A percentile compares a stretch with the other conserved stretches of the same genome.
Evolutionary conservation across 2,113 vertebrate genomes (phyloP).

Genomic region (Puntigrus tetrazona): DNA sequence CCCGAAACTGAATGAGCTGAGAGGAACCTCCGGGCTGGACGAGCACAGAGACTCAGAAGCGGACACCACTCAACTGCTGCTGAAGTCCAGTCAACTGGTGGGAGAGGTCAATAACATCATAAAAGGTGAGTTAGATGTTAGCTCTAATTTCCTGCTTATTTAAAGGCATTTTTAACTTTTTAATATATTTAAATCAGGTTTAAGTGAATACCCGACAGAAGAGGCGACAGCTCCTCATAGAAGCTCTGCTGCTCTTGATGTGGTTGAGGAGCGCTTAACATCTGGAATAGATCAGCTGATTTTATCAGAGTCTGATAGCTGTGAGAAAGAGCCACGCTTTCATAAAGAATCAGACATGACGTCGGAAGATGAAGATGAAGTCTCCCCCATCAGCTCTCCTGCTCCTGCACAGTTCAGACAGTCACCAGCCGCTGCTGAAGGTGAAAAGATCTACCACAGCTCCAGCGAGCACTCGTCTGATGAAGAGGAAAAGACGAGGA

Average conservation of each 20-base stretch:
- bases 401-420: slow-evolving; percentile 35
- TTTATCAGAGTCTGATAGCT: slow-evolving; percentile 17
- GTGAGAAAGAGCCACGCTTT: slow-evolving; percentile 31
- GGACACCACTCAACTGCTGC: slow-evolving; percentile 65
- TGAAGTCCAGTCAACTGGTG: slow-evolving; percentile 80
- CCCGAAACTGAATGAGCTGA: slow-evolving; percentile 61
- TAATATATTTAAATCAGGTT: slow-evolving; percentile 12
- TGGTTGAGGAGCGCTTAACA: not conserved
- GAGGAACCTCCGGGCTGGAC: slow-evolving; percentile 40
- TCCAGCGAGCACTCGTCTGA: not conserved
- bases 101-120: slow-evolving; percentile 83
- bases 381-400: slow-evolving; percentile 39
- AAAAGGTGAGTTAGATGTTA: slow-evolving; percentile 74
- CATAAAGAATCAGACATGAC: slow-evolving; percentile 38
- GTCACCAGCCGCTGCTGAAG: slow-evolving; percentile 39
- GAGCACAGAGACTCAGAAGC: slow-evolving; percentile 26
- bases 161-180: not conserved
- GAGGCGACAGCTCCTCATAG: not conserved
- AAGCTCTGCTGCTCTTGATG: not conserved
- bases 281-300: slow-evolving; percentile 11
- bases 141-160: not conserved
- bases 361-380: slow-evolving; percentile 20
- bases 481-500: slow-evolving; percentile 42
- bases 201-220: slow-evolving; percentile 32
- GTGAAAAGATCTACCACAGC: slow-evolving; percentile 17